Base-by-base conservation (phyloP, 1,140 invertebrate species). In the Atta texana region DNA sequence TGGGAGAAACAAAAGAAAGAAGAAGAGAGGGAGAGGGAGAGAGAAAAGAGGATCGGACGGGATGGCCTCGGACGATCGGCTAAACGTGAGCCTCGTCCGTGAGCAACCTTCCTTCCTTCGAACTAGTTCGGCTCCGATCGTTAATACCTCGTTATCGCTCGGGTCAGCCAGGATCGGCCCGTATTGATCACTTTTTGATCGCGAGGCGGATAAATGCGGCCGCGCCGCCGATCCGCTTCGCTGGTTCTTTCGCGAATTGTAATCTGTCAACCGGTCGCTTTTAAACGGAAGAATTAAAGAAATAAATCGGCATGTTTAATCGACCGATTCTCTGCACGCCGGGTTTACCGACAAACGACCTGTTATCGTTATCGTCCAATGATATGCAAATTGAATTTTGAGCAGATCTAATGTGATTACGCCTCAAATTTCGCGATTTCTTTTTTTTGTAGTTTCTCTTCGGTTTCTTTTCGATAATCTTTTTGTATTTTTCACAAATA, bases 71-170 rank as follows among this genome's bases (percentile, higher is more conserved):
- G 63, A 68, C 88, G 87, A 84, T 84, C 80, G 78, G 78, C 59
- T 75, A 76, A 87, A 87, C 71, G 81, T 72, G 81, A 57, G 59
- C 44, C 74, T 78, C 77, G 87, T 86, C 68, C 71, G 80, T 86
- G 78, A 61, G 59, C 74, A 89, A 57, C 71, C 88, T 61, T 87
- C 81, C 55, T 77, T 87, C 81, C 61, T 63, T 85, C 68, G 61
- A 91, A 89, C 89, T 88, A 88, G 88, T 91, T 90, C 89, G 88
- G 74, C 84, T 76, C 63, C 85, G 93, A 94, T 93, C 93, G 92
- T 94, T 93, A 94, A 93, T 94, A 92, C 92, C 93, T 94, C 90
- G 93, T 94, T 94, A 94, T 93, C 92, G 92, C 86, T 91, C 82
- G 85, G 89, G 77, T 87, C 89, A 80, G 81, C 39, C 49, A 75